Evolutionary conservation across 2,797 vertebrate species (phyloP).

Genomic region (Schizothorax lantsangensis): DNA sequence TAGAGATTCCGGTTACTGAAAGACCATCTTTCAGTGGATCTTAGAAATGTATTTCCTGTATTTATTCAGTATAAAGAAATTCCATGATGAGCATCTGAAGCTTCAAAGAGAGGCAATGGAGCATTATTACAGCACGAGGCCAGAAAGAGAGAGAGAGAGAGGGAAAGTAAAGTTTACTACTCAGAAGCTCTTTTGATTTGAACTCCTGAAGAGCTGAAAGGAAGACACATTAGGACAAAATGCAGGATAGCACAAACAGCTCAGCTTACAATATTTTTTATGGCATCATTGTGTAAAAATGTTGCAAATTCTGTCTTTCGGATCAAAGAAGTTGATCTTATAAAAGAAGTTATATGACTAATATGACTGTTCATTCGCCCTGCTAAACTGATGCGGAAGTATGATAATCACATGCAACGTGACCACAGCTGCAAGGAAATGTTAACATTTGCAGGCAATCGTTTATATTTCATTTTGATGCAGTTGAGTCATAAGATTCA

Average conservation of each 20-base stretch:
- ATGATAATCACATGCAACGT: neutral
- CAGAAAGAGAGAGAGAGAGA: neutral
- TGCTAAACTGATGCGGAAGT: neutral
- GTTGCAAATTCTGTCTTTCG: neutral
- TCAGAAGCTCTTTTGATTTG: conserved; percentile 34
- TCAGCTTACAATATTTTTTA: neutral
- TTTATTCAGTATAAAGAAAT: conserved; percentile 16
- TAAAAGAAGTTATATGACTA: neutral
- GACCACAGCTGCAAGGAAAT: neutral
- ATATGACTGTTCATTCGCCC: neutral
- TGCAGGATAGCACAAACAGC: neutral
- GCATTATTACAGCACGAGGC: neutral
- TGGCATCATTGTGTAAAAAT: neutral
- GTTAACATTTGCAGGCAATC: neutral
- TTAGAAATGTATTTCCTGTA: neutral
- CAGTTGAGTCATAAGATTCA: conserved; percentile 15
- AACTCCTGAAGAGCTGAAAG: neutral
- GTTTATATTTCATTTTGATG: neutral
- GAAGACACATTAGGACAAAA: conserved; percentile 3
- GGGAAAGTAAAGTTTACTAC: neutral
- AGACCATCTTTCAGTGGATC: neutral
- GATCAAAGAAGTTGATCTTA: conserved; percentile 2
- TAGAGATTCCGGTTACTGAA: neutral
- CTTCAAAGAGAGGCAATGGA: neutral
- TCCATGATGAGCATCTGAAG: neutral